Conservation (phyloP, 2,113 vertebrate species). For the Labeo catla region DNA sequence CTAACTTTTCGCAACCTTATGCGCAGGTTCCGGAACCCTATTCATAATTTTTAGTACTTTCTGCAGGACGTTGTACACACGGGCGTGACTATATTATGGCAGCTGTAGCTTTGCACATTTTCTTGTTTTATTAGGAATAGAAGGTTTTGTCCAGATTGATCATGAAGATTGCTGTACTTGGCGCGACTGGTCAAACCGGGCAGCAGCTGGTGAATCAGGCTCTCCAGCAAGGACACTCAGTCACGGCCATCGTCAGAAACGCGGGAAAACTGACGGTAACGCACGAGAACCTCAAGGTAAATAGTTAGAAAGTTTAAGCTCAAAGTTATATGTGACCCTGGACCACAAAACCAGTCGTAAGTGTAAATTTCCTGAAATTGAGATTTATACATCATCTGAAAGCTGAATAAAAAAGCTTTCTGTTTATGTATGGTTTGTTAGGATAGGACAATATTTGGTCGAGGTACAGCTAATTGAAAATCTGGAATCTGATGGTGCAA, state of each 20-base stretch:
- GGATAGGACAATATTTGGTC: too few relatives aligned
- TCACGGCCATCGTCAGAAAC: conserved; percentile 79
- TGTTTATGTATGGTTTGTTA: too few relatives aligned
- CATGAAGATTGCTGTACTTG: conserved; percentile 80
- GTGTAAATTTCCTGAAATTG: too few relatives aligned
- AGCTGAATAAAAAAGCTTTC: too few relatives aligned
- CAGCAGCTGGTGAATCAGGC: conserved; percentile 76
- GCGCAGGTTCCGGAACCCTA: neutral
- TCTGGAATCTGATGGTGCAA: too few relatives aligned
- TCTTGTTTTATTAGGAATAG: neutral
- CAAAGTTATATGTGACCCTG: neutral
- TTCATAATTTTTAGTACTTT: neutral
- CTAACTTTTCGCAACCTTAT: neutral
- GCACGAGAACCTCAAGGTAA: conserved; percentile 80
- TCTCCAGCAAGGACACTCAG: conserved; percentile 75
- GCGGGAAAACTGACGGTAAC: conserved; percentile 70
- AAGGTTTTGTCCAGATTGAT: neutral
- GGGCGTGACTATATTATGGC: neutral
- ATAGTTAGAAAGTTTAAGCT: neutral
- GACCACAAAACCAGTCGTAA: too few relatives aligned
- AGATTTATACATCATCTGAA: too few relatives aligned
- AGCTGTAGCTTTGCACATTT: neutral
- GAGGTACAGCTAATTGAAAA: too few relatives aligned
- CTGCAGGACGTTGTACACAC: neutral
- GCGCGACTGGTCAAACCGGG: conserved; percentile 81